These are phyloP conservation scores for Mycteria americana DNA, from an alignment of 2,797 vertebrate genomes.

Conservation along the genomic window DNA sequence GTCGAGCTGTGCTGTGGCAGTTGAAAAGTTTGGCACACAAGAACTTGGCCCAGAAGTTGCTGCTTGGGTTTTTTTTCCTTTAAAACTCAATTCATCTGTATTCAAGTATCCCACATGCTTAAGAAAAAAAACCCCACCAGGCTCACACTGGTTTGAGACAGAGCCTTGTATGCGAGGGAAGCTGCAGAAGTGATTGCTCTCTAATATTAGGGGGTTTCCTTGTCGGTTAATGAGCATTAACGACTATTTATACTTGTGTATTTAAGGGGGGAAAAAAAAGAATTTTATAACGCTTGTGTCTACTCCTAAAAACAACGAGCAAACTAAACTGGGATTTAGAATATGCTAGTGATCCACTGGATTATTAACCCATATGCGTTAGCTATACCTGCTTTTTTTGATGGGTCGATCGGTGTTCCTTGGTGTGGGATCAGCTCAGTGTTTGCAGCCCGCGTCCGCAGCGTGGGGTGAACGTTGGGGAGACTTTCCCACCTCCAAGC, in stretches of 20 bases:
- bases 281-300: neutral
- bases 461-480: accelerated
- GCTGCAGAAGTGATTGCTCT: neutral
- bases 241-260: neutral
- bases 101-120: constrained; percentile 38
- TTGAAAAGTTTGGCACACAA: constrained; percentile 35
- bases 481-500: neutral
- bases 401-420: neutral
- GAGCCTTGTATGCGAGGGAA: neutral
- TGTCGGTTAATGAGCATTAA: neutral
- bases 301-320: neutral
- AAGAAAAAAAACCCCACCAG: neutral
- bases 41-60: constrained; percentile 60
- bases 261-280: neutral
- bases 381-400: neutral
- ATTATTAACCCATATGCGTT: neutral
- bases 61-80: constrained; percentile 33
- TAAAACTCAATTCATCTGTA: constrained; percentile 59
- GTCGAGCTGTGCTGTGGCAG: constrained; percentile 29
- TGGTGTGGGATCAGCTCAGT: neutral
- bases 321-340: neutral
- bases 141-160: neutral
- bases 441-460: neutral
- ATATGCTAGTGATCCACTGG: neutral
- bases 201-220: neutral